A percentile compares a stretch with the other conserved stretches of the same genome.
phyloP scores from a whole-genome alignment of 1,140 invertebrate species.

The Episyrphus balteatus region DNA sequence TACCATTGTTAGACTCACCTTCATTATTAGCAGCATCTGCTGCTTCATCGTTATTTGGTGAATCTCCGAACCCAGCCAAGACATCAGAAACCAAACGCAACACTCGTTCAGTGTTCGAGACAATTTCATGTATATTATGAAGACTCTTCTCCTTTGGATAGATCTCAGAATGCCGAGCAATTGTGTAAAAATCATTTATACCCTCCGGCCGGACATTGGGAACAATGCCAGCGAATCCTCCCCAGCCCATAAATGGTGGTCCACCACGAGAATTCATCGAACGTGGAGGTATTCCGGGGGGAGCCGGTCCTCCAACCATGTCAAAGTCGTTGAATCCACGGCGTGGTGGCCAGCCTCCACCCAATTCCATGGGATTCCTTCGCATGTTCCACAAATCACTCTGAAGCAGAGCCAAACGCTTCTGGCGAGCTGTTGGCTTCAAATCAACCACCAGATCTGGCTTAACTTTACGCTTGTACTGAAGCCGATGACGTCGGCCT shows the following conservation, averaged over 20 bases:
- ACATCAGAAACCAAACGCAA: slow-evolving; percentile 89
- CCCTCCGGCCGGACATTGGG: slow-evolving; percentile 68
- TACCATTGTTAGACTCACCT: slow-evolving; percentile 64
- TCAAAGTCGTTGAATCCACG: slow-evolving; percentile 57
- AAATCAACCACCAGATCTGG: slow-evolving; percentile 92
- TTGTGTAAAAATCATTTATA: slow-evolving; percentile 87
- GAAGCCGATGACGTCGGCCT: slow-evolving; percentile 85
- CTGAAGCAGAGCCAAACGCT: slow-evolving; percentile 73
- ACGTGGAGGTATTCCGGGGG: slow-evolving; percentile 59
- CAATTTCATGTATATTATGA: slow-evolving; percentile 81
- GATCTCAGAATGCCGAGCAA: slow-evolving; percentile 83
- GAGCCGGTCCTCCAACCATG: slow-evolving; percentile 9
- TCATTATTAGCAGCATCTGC: slow-evolving; percentile 54
- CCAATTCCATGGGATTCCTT: slow-evolving; percentile 53
- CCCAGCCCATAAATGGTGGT: slow-evolving; percentile 38
- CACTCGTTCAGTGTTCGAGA: slow-evolving; percentile 85
- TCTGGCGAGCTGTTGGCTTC: slow-evolving; percentile 81
- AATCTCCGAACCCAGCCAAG: slow-evolving; percentile 39
- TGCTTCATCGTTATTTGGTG: slow-evolving; percentile 43
- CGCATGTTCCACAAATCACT: slow-evolving; percentile 58
- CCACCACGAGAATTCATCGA: slow-evolving; percentile 61
- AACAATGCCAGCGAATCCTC: slow-evolving; percentile 35
- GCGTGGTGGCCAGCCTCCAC: slow-evolving; percentile 69
- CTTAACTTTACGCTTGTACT: slow-evolving; percentile 86
- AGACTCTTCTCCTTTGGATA: slow-evolving; percentile 90